Evolutionary conservation across 2,113 vertebrate species (phyloP), one percentile per base, ranked within the genome.

Genomic region (Mus pahari): DNA sequence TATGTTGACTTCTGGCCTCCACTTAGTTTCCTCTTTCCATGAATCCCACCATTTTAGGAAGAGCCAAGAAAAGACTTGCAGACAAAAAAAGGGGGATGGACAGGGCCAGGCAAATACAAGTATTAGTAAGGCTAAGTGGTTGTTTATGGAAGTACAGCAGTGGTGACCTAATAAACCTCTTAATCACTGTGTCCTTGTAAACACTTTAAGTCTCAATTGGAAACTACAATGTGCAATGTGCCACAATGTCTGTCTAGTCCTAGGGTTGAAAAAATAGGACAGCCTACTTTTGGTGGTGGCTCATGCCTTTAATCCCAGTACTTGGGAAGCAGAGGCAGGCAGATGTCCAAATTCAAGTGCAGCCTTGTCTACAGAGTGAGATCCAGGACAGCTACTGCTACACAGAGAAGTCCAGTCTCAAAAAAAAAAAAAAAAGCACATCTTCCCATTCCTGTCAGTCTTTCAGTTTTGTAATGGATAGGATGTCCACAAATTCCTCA

Each of bases 11-110:
- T 82, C 53, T 82, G 50, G 78, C 19, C 36, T 24, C 33, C 50
- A 26, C 36, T 91, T 89, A 17, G 64, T 91, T 91, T 88, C 28
- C 62, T 93, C 50, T 66, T 42, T 16, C 55, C 74, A 6, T 86
- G 55, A 92, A 36, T 86, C 13, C 39, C 66, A 89, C 60, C n/a
- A 79, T 93, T 70, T 79, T 93, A 33, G 33, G 48, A 42, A 95
- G 50, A 82, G 79, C 60, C 50, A 68, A 68, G 19, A 92, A 90
- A 70, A 90, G 74, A 64, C 66, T 71, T 75, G 2, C 14, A 89
- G 22, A 74, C 45, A 93, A 50, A 58, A 50, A 58, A 28, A n/a
- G n/a, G 24, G n/a, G 33, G 31, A 4, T 90, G 36, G 55, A 45
- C 26, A 62, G 74, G 13, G 12, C 42, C 66, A 95, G 42, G 84